These are phyloP conservation scores for Carassius auratus DNA, from an alignment of 2,113 vertebrate genomes.

Conservation along the genomic window DNA sequence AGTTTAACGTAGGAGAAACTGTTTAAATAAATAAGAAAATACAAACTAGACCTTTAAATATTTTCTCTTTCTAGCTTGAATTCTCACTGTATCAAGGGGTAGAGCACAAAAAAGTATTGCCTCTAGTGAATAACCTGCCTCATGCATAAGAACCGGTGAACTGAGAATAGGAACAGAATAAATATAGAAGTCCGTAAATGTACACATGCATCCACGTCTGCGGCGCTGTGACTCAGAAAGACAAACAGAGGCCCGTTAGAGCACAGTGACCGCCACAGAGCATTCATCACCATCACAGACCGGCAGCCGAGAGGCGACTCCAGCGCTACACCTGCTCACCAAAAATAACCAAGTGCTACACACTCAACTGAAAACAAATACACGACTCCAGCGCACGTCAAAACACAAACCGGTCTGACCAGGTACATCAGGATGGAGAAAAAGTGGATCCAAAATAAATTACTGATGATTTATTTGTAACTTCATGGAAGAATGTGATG, in stretches of 20 bases:
- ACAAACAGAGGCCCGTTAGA: constrained; percentile 49
- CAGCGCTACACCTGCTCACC: constrained; percentile 9
- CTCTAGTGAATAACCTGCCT: constrained; percentile 4
- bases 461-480: too few relatives aligned
- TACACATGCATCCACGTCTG: constrained; percentile 28
- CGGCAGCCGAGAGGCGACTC: neutral
- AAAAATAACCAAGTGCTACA: constrained; percentile 24
- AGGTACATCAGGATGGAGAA: too few relatives aligned
- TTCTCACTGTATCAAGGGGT: neutral
- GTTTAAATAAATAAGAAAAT: neutral
- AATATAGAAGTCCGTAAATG: constrained; percentile 23
- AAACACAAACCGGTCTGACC: too few relatives aligned
- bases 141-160: constrained; percentile 31
- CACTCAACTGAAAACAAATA: too few relatives aligned
- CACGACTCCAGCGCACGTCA: too few relatives aligned
- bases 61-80: neutral
- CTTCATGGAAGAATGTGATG: too few relatives aligned
- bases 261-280: constrained; percentile 30
- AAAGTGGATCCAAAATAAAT: too few relatives aligned
- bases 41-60: neutral
- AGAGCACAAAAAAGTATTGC: neutral
- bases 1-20: neutral
- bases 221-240: constrained; percentile 17
- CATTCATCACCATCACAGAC: constrained; percentile 51
- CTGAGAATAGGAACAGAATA: constrained; percentile 22